Evolutionary conservation across 2,797 vertebrate species (phyloP).

Genomic region (Pampus argenteus): DNA sequence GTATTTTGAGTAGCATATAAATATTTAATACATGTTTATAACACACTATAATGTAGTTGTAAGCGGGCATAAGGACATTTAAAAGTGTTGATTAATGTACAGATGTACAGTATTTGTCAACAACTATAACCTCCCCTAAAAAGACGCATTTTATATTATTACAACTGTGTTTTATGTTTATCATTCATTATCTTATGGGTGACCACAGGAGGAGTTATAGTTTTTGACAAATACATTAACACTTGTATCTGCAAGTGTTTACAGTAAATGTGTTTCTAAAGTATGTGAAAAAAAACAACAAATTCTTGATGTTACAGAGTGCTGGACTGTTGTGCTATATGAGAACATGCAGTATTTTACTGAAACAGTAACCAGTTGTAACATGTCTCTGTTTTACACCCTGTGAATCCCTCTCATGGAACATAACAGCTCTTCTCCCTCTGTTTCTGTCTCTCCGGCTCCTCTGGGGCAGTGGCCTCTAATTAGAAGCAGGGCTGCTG

Average conservation of each 20-base stretch:
- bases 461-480: conserved; percentile 77
- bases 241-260: not conserved
- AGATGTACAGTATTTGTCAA: too few species aligned
- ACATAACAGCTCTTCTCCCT: conserved; percentile 79
- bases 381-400: conserved; percentile 81
- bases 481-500: conserved; percentile 84
- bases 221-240: not conserved
- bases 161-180: too few species aligned
- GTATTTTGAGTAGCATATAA: not conserved
- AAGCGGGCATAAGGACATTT: not conserved
- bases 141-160: too few species aligned
- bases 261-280: conserved; percentile 21
- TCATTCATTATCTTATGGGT: too few species aligned
- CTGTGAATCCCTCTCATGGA: conserved; percentile 80
- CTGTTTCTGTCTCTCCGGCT: conserved; percentile 70
- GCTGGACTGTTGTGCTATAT: conserved; percentile 16
- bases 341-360: conserved; percentile 70
- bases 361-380: conserved; percentile 75
- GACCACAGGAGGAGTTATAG: too few species aligned
- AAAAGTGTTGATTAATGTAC: too few species aligned
- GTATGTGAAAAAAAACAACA: conserved; percentile 16
- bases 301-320: conserved; percentile 41
- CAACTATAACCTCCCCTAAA: too few species aligned
- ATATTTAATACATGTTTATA: not conserved
- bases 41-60: not conserved